Base-by-base conservation (phyloP, 92 coral and sea anemone genomes). In the Phenganax stokvisi region DNA sequence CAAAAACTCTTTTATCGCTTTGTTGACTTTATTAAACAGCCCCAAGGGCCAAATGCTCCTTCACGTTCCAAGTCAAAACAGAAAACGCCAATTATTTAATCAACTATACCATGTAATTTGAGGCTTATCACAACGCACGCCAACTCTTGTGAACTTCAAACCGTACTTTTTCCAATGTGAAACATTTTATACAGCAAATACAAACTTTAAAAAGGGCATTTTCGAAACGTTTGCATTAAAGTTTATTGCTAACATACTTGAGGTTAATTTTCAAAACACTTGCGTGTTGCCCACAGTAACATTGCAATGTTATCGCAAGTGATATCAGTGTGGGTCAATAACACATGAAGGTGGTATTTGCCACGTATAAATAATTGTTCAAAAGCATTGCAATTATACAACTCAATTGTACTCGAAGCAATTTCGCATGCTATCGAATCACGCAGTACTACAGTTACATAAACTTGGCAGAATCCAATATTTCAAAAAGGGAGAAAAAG, bases 261-360 rank as follows among this genome's bases (percentile, higher is more conserved):
- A 68, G 37, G 0, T 68, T 37, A 2, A 68, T 53, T 53, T 68
- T 68, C 6, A 37, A 30, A 68, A 30, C 54, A 68, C 12, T 37
- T 28, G 17, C 52, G 13, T 68, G 15, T 37, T 30, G 52, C 47
- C 25, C 70, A 37, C 70, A 64, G 17, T 59, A 13, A 59, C 30
- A 53, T 68, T 68, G 29, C 30, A n/a, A 68, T 68, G 31, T 28
- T 37, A 37, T 68, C 73, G 47, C 53, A 0, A n/a, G 52, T 0
- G 73, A 37, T 28, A 68, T 68, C 73, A 64, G n/a, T n/a, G 11
- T 37, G 73, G 16, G 54, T 37, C 29, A 68, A 68, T 37, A 68
- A 68, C 16, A 68, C 73, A 68, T 37, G 73, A 68, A 68, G 31
- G 13, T 37, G 17, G 73, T 68, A 37, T 68, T 68, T 68, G 52